Evolutionary conservation across 1,140 invertebrate genomes (phyloP), one percentile per base, ranked within the genome.

Genomic region (Pseudomyrmex concolor): DNA sequence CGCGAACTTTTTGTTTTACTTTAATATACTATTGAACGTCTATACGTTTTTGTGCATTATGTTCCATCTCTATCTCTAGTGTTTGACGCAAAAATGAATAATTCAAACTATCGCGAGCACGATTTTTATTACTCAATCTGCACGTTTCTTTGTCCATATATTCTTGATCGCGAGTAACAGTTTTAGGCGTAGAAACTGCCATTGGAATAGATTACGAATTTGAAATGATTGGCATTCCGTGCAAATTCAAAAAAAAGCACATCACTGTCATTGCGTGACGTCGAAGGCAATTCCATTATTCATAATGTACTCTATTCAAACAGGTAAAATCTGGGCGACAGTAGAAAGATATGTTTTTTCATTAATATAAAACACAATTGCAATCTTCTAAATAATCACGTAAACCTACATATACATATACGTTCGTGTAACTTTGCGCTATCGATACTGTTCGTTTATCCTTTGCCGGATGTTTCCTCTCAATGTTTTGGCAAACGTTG

Each of bases 401-500:
- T 3, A 0, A 17, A 70, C 5, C 22, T 54, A n/a, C n/a, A 54
- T 70, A 50, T 34, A 57, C 5, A 7, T 34, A 10, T 34, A 10
- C 19, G 45, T 51, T 19, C 15, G n/a, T 17, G 13, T 10, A 13
- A 50, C 9, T 45, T 45, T 0, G 0, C n/a, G 4, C 25, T 55
- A 48, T 59, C 10, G 7, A 43, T 62, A 60, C 9, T n/a, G 9
- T 43, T 55, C 8, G 66, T 22, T 57, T 43, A 45, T 74, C 71
- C 15, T 45, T 13, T 48, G 13, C 55, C 71, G 78, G 77, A 87
- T 88, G 81, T 84, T 88, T 76, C 54, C 17, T 3, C 72, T 10
- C 34, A 64, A 76, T 89, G 80, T 89, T 89, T 82, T 86, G 5
- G 15, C 3, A 88, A 86, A 84, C 60, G 57, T 12, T 5, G 51